phyloP scores from a whole-genome alignment of 2,797 vertebrate species.

The Lemur catta region DNA sequence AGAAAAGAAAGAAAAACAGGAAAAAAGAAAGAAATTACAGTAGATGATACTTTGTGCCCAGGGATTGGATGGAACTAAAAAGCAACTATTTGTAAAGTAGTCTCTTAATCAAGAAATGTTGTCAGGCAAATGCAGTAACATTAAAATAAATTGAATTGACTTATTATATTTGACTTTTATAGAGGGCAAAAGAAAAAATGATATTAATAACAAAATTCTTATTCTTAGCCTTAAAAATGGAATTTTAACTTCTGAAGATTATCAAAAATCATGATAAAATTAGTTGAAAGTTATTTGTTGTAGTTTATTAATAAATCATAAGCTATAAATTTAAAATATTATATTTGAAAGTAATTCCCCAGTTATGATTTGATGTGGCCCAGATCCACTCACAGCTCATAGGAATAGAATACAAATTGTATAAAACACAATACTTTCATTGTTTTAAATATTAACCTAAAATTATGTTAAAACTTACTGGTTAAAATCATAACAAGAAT shows the following conservation, averaged over 20 bases:
- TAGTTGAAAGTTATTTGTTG: not conserved
- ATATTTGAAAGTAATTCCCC: not conserved
- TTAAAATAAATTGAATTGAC: not conserved
- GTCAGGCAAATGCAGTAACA: not conserved
- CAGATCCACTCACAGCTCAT: not conserved
- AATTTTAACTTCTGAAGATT: not conserved
- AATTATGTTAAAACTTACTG: not conserved
- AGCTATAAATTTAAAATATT: not conserved
- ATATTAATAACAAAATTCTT: not conserved
- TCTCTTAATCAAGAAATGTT: not conserved
- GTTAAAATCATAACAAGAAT: not conserved
- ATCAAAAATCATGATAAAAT: conserved; percentile 18
- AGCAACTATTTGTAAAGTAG: not conserved
- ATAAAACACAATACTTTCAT: not conserved
- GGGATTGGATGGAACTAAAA: not conserved
- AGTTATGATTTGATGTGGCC: not conserved
- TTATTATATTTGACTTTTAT: not conserved
- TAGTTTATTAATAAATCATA: not conserved
- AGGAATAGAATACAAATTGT: not conserved
- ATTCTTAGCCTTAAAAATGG: not conserved
- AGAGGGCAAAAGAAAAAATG: not conserved
- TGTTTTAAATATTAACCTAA: not conserved
- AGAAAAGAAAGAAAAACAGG: not conserved
- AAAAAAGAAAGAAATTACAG: not conserved
- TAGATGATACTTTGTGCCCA: not conserved